Base-by-base conservation (phyloP, 2,888 invertebrate genomes). In the Tipula lateralis region DNA sequence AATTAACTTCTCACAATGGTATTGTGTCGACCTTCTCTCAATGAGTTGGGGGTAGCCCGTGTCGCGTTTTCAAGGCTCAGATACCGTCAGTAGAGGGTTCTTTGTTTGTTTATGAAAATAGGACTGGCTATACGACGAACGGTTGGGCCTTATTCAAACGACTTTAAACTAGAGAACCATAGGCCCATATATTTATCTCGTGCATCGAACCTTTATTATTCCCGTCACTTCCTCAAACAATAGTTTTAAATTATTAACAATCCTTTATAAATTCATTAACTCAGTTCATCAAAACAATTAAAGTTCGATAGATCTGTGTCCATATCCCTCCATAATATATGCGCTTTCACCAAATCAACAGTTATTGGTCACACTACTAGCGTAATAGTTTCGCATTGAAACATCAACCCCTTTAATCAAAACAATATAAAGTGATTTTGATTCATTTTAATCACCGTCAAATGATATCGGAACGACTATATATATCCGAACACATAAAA, bases 391-490 rank as follows among this genome's bases (percentile, higher is more conserved):
- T 50, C 16, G 4, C 50, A 50, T 12, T 66, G 24, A 66, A 66
- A 13, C n/a, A 16, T 9, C 66, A 24, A 19, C 24, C 66, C 66
- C 66, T 66, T 12, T 16, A 50, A 66, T 66, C 66, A 66, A 24
- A 66, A 66, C 66, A 66, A 24, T 66, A 66, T 24, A 66, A 66
- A 66, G 24, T 9, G 66, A 24, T 66, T n/a, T 66, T 66, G 66
- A 66, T 66, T 66, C 66, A 66, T 66, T 66, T 66, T 66, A 66
- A 66, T 66, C 66, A 66, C 66, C 66, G 66, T 66, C 66, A 66
- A 66, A 66, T 12, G 66, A 66, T 66, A 66, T 66, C 66, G 66
- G 66, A 66, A 24, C 66, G 66, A 3, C 66, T 66, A 24, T 1
- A 44, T 66, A 24, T 66, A 66, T 24, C 19, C 24, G 66, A 66